A percentile compares a stretch with the other conserved stretches of the same genome.
phyloP scores from a whole-genome alignment of 2,888 invertebrate genomes.

The Andrena chrysosceles region DNA sequence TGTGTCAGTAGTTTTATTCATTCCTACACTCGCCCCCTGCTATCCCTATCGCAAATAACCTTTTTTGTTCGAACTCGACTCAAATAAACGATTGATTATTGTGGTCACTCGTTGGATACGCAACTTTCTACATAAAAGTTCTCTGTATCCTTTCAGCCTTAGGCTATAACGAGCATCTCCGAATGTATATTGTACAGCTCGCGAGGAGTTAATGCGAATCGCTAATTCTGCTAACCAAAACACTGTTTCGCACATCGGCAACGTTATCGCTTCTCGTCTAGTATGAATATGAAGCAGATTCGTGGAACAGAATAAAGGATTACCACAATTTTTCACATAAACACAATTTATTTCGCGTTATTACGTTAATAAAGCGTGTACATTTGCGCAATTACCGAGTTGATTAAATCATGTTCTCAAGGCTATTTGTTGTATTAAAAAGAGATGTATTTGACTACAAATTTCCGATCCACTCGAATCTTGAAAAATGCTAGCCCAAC shows the following conservation, averaged over 20 bases:
- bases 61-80: neutral
- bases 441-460: constrained; percentile 9
- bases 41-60: neutral
- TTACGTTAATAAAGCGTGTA: neutral
- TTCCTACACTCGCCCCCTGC: neutral
- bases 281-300: neutral
- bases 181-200: neutral
- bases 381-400: neutral
- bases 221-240: constrained; percentile 10
- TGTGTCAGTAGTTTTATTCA: neutral
- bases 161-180: neutral
- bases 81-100: constrained; percentile 28
- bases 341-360: neutral
- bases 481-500: too few relatives aligned
- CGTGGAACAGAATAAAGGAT: neutral
- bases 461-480: neutral
- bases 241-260: neutral
- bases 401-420: constrained; percentile 13
- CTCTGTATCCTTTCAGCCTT: too few relatives aligned
- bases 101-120: neutral
- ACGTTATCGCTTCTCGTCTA: neutral
- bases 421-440: neutral
- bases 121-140: neutral
- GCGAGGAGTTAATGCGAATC: neutral
- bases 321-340: neutral